Evolutionary conservation across 1,140 invertebrate species (phyloP), one percentile per base, ranked within the genome.

Genomic region (Zophobas morio): DNA sequence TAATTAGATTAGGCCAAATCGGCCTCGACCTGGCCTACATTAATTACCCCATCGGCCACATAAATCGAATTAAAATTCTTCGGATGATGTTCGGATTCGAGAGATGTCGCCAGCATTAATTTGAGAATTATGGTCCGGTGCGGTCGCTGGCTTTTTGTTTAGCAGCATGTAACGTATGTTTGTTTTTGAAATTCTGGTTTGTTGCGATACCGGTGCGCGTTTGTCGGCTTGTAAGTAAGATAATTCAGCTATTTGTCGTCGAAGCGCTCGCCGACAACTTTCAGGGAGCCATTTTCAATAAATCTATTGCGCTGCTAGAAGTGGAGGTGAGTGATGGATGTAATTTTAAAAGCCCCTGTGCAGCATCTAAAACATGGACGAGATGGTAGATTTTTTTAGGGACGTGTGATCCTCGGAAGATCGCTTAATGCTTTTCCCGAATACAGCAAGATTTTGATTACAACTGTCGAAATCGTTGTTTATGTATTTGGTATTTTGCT

Each of bases 171-270:
- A 54, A 73, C 63, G 46, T 71, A 53, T 73, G 70, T 49, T 72
- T 70, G 75, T 53, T 78, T 74, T 74, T 78, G 47, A 75, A 47
- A 74, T 74, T 78, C 76, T 63, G 37, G 33, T 70, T 40, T 46
- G 39, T 70, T 70, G 66, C 46, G 33, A 70, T 70, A 49, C 66
- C 39, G 56, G 39, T 49, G 40, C 20, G 37, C 74, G 54, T 78
- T 78, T 78, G 77, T 78, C 77, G 77, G 77, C 77, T 53, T 57
- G 60, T 76, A 42, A 53, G 34, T 1, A 54, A 37, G 73, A 78
- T 78, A 78, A 78, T 78, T 75, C 74, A 53, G 51, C 77, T 66
- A 78, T 78, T 78, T 78, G 77, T 78, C 77, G 77, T 78, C 76
- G 20, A 51, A 47, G 72, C 76, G 42, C 63, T 75, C 39, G 70